phyloP scores from a whole-genome alignment of 2,113 vertebrate species.

The Triplophysa rosa region DNA sequence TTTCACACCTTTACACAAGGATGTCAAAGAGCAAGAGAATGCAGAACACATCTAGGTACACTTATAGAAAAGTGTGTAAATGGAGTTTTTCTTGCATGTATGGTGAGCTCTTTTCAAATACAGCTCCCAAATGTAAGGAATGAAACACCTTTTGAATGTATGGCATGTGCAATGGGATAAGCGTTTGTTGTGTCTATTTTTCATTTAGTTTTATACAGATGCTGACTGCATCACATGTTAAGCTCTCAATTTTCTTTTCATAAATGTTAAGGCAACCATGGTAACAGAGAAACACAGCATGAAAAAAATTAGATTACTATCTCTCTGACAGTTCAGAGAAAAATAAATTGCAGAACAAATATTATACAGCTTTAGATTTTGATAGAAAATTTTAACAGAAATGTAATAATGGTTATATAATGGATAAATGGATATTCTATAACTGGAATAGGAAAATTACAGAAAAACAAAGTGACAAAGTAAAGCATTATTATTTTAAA shows the following conservation, averaged over 20 bases:
- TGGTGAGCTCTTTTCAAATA: background rate
- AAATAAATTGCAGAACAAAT: background rate
- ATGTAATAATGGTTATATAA: too few species aligned
- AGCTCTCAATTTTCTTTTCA: background rate
- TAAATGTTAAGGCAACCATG: background rate
- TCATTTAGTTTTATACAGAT: background rate
- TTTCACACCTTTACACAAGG: slow-evolving; percentile 49
- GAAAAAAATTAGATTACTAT: background rate
- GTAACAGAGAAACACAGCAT: background rate
- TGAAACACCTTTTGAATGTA: background rate
- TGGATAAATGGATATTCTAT: too few species aligned
- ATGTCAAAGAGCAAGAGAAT: background rate
- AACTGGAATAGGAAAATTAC: too few species aligned
- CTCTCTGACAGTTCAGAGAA: background rate
- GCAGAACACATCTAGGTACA: background rate
- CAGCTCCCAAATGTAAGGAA: background rate
- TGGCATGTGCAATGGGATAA: background rate
- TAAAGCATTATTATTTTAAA: too few species aligned
- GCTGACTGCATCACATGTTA: too few species aligned
- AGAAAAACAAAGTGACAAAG: too few species aligned
- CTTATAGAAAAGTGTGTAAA: background rate
- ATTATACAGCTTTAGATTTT: background rate
- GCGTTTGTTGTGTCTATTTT: background rate
- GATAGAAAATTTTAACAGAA: too few species aligned
- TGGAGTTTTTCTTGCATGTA: background rate